Evolutionary conservation across 2,888 invertebrate species (phyloP).

Genomic region (Epicampocera succincta): DNA sequence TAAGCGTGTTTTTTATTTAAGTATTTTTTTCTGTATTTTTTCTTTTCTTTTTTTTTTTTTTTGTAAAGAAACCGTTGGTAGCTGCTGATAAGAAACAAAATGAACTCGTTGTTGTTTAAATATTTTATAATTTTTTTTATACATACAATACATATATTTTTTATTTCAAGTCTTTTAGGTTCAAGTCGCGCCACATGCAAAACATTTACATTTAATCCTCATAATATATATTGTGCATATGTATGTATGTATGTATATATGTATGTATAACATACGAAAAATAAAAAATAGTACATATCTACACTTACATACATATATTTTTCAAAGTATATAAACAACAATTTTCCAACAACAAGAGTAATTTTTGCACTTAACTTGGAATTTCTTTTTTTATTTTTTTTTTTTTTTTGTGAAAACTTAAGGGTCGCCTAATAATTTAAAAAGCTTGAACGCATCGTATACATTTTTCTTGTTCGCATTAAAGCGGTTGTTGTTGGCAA

Average conservation of each 20-base stretch:
- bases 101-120: constrained; percentile 68
- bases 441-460: too few species aligned
- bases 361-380: constrained; percentile 57
- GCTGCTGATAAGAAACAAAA: constrained; percentile 68
- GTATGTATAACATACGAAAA: neutral
- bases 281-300: neutral
- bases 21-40: constrained; percentile 37
- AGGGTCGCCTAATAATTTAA: constrained; percentile 56
- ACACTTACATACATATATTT: constrained; percentile 37
- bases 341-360: constrained; percentile 41
- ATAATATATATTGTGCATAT: constrained; percentile 12
- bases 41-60: constrained; percentile 43
- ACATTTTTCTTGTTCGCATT: too few species aligned
- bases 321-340: constrained; percentile 35
- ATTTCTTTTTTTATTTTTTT: constrained; percentile 26
- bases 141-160: constrained; percentile 12
- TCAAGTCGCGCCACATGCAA: constrained; percentile 63
- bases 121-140: constrained; percentile 26
- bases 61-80: constrained; percentile 64
- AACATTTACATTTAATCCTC: constrained; percentile 57
- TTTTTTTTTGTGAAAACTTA: constrained; percentile 29
- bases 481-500: too few species aligned
- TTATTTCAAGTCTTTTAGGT: constrained; percentile 67
- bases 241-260: constrained; percentile 13
- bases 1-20: constrained; percentile 46